Conservation (phyloP, 2,113 vertebrate genomes). For the Lepus timidus region DNA sequence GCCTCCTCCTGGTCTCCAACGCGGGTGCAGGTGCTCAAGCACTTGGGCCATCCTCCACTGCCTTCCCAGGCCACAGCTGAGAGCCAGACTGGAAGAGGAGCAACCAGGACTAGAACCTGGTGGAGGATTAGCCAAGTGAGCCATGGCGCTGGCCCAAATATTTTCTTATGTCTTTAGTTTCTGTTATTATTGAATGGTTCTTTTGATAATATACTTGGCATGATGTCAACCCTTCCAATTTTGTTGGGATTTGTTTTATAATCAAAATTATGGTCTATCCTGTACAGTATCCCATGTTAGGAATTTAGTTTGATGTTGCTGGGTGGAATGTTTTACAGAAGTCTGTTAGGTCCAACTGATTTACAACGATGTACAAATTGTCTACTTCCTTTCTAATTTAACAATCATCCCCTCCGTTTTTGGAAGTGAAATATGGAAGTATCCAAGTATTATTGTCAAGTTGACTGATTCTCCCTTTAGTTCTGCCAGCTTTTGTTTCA, state of each 20-base stretch:
- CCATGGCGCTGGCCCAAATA: too few relatives aligned
- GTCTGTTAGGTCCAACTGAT: not conserved
- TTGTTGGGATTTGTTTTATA: not conserved
- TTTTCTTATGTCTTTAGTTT: not conserved
- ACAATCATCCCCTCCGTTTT: not conserved
- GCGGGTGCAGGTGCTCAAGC: too few relatives aligned
- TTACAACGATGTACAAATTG: not conserved
- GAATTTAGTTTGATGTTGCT: not conserved
- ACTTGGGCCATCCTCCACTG: too few relatives aligned
- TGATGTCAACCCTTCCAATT: not conserved
- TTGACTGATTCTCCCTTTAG: not conserved
- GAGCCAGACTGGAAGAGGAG: too few relatives aligned
- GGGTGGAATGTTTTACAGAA: not conserved
- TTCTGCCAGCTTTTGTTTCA: not conserved
- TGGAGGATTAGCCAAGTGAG: too few relatives aligned
- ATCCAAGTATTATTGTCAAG: not conserved
- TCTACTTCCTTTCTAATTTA: not conserved
- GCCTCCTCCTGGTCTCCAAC: too few relatives aligned
- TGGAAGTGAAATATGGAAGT: not conserved
- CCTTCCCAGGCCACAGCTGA: too few relatives aligned
- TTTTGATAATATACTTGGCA: not conserved
- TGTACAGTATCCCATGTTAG: not conserved
- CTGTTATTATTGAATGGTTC: not conserved
- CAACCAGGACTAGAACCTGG: too few relatives aligned
- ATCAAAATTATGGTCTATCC: not conserved